phyloP scores from a whole-genome alignment of 2,888 invertebrate species.

The Pristionchus japonicus region DNA sequence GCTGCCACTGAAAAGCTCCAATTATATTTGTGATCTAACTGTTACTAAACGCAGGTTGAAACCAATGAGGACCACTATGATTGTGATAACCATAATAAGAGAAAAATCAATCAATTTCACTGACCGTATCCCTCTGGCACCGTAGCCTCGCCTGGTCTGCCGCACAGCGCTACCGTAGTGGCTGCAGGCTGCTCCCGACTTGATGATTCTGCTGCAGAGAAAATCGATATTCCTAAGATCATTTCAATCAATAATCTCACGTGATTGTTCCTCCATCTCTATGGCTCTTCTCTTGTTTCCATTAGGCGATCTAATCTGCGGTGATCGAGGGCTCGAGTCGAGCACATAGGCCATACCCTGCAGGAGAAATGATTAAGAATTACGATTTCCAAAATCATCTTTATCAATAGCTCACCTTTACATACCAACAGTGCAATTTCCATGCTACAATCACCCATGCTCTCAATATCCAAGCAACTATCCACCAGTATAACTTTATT shows the following conservation, averaged over 20 bases:
- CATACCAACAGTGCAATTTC: constrained; percentile 2
- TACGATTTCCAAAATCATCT: neutral
- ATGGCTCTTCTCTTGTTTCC: constrained; percentile 31
- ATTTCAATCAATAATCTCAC: neutral
- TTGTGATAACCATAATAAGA: too few species aligned
- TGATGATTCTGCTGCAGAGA: neutral
- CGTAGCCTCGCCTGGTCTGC: neutral
- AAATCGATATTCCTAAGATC: neutral
- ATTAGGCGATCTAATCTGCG: neutral
- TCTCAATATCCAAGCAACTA: neutral
- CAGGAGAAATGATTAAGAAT: neutral
- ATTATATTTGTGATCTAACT: neutral
- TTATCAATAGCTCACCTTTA: neutral
- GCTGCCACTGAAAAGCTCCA: neutral
- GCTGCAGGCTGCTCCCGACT: neutral
- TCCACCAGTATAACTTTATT: neutral
- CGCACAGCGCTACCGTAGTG: neutral
- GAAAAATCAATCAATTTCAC: neutral
- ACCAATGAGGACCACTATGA: too few species aligned
- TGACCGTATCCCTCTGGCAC: neutral
- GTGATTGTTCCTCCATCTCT: constrained; percentile 5
- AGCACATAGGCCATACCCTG: constrained; percentile 25
- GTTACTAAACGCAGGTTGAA: too few species aligned
- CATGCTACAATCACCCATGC: neutral
- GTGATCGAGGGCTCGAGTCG: neutral